Evolutionary conservation across 2,888 invertebrate genomes (phyloP).

Genomic region (Machimus rusticus): DNA sequence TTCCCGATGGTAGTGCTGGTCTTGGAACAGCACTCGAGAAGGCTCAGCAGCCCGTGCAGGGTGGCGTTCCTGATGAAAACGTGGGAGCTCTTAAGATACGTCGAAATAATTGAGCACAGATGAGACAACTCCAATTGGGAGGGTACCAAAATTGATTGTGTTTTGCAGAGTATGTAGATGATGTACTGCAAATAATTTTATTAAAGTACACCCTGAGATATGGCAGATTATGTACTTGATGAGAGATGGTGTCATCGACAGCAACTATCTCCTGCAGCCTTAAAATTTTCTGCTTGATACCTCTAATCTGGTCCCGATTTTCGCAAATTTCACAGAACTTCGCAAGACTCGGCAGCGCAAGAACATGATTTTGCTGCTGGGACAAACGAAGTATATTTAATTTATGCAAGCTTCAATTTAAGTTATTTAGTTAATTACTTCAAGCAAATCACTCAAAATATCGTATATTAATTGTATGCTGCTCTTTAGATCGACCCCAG

Average conservation of each 20-base stretch:
- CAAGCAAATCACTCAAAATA: constrained; percentile 78
- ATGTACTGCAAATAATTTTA: constrained; percentile 55
- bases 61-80: constrained; percentile 62
- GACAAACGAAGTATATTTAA: not conserved
- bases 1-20: constrained; percentile 62
- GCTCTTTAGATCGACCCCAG: constrained; percentile 87
- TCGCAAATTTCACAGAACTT: constrained; percentile 79
- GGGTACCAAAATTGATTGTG: constrained; percentile 62
- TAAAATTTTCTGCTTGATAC: constrained; percentile 78
- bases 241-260: constrained; percentile 78
- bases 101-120: constrained; percentile 59
- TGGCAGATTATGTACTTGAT: constrained; percentile 63
- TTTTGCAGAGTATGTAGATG: constrained; percentile 62
- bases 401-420: not conserved
- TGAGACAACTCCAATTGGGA: constrained; percentile 59
- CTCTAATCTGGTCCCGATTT: constrained; percentile 78
- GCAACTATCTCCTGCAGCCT: constrained; percentile 73
- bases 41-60: constrained; percentile 60
- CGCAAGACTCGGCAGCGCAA: constrained; percentile 72
- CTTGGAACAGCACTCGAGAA: constrained; percentile 61
- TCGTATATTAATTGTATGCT: constrained; percentile 92
- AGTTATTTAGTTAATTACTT: constrained; percentile 54
- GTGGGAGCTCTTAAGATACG: constrained; percentile 62
- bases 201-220: not conserved
- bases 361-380: constrained; percentile 62